phyloP scores from a whole-genome alignment of 2,113 vertebrate genomes.

The Upupa epops region DNA sequence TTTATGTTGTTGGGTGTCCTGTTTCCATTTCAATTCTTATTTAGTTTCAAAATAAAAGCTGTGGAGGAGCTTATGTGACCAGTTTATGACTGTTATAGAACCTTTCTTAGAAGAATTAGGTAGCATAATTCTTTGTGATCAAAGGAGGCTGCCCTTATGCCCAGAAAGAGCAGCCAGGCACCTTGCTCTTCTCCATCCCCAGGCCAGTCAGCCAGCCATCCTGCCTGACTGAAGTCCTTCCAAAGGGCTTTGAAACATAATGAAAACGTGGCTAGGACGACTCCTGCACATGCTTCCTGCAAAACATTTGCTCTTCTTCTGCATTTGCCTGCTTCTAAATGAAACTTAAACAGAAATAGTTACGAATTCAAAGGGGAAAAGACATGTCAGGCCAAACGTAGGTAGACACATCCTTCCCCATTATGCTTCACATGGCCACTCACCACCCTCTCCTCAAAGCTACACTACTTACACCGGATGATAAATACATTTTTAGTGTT shows the following conservation, averaged over 20 bases:
- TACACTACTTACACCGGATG: neutral
- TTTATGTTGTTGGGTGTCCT: neutral
- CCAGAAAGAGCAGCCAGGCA: neutral
- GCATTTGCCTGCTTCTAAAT: neutral
- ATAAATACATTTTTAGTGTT: too few relatives aligned
- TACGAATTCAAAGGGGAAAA: neutral
- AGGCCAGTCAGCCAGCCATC: neutral
- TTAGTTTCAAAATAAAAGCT: neutral
- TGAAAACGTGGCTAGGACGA: neutral
- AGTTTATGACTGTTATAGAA: neutral
- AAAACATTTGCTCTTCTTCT: neutral
- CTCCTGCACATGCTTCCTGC: neutral
- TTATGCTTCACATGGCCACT: neutral
- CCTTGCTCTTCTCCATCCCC: neutral
- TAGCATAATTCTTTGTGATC: neutral
- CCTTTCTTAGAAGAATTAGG: neutral
- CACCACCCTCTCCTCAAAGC: neutral
- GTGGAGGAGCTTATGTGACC: neutral
- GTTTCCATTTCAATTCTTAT: neutral
- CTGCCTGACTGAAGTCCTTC: slow-evolving; percentile 13
- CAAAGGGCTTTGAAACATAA: slow-evolving; percentile 7
- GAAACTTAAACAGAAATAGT: neutral
- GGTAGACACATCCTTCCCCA: too few relatives aligned
- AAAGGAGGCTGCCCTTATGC: neutral
- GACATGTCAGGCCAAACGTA: neutral